Conservation (phyloP, 2,113 vertebrate species). For the Penelope pileata region DNA sequence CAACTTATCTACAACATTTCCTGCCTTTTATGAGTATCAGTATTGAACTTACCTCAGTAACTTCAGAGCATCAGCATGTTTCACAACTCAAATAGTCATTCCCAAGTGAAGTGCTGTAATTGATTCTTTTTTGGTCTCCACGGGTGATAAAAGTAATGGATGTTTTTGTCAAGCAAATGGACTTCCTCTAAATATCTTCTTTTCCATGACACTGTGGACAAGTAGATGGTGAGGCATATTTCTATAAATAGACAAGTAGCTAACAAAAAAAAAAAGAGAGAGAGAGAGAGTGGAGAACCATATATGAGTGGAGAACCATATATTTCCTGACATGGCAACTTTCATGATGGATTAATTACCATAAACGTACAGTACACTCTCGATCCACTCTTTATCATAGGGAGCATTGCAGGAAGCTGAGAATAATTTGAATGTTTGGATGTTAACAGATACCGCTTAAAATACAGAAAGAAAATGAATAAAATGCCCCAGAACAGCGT, state of each 20-base stretch:
- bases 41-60: slow-evolving; percentile 52
- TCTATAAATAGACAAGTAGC: slow-evolving; percentile 70
- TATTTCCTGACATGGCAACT: slow-evolving; percentile 73
- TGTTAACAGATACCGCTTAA: slow-evolving; percentile 9
- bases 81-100: slow-evolving; percentile 72
- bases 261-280: not conserved
- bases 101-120: slow-evolving; percentile 68
- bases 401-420: slow-evolving; percentile 59
- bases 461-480: slow-evolving; percentile 11
- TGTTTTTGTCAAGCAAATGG: slow-evolving; percentile 71
- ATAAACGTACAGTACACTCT: slow-evolving; percentile 52
- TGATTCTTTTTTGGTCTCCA: slow-evolving; percentile 70
- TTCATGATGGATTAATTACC: slow-evolving; percentile 67
- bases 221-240: slow-evolving; percentile 47
- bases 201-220: slow-evolving; percentile 62
- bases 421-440: slow-evolving; percentile 47
- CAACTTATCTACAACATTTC: slow-evolving; percentile 44
- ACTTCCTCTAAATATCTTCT: slow-evolving; percentile 72
- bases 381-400: slow-evolving; percentile 54
- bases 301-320: not conserved
- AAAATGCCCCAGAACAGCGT: not conserved
- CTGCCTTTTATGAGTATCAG: slow-evolving; percentile 10
- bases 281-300: not conserved
- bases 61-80: slow-evolving; percentile 51
- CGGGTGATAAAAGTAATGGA: slow-evolving; percentile 75